A percentile compares a stretch with the other conserved stretches of the same genome.
These are phyloP conservation scores for Excalfactoria chinensis DNA, from an alignment of 2,113 vertebrate species.

Conservation along the genomic window DNA sequence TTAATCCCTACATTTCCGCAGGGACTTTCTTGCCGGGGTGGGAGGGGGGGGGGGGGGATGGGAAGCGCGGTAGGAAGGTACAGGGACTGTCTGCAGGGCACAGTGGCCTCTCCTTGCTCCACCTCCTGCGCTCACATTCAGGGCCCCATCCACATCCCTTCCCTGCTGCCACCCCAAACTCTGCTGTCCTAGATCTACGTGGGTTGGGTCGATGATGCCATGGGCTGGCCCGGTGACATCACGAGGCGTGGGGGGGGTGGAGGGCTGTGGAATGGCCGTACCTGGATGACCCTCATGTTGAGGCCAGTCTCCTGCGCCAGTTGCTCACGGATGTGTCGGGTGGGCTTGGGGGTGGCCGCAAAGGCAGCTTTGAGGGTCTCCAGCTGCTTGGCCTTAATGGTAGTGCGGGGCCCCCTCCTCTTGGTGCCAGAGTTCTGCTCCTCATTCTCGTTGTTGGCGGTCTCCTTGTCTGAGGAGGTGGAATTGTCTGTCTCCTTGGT, in stretches of 20 bases:
- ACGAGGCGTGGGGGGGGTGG: accelerated
- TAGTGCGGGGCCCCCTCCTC: slow-evolving; percentile 93
- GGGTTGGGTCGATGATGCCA: accelerated
- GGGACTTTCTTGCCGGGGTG: slow-evolving; percentile 10
- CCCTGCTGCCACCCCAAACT: not conserved
- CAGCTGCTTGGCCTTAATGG: slow-evolving; percentile 98
- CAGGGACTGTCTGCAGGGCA: not conserved
- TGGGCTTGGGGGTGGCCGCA: slow-evolving; percentile 95
- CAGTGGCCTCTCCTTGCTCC: not conserved
- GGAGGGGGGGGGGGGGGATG: not conserved
- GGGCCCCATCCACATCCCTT: accelerated
- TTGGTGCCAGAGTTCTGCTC: slow-evolving; percentile 95
- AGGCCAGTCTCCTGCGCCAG: slow-evolving; percentile 97
- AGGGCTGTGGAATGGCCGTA: slow-evolving; percentile 15
- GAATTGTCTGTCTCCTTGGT: slow-evolving; percentile 97
- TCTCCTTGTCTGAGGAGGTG: slow-evolving; percentile 97
- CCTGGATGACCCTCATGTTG: slow-evolving; percentile 98
- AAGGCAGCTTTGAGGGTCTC: slow-evolving; percentile 98
- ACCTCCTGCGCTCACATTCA: accelerated
- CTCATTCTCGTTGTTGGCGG: slow-evolving; percentile 95
- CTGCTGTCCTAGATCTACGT: not conserved
- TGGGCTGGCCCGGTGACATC: not conserved
- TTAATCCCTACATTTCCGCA: slow-evolving; percentile 44
- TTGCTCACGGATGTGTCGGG: slow-evolving; percentile 96
- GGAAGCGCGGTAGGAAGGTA: not conserved